A percentile compares a stretch with the other conserved stretches of the same genome.
These are phyloP conservation scores for Sebastes minor DNA, from an alignment of 2,797 vertebrate genomes.

Conservation along the genomic window DNA sequence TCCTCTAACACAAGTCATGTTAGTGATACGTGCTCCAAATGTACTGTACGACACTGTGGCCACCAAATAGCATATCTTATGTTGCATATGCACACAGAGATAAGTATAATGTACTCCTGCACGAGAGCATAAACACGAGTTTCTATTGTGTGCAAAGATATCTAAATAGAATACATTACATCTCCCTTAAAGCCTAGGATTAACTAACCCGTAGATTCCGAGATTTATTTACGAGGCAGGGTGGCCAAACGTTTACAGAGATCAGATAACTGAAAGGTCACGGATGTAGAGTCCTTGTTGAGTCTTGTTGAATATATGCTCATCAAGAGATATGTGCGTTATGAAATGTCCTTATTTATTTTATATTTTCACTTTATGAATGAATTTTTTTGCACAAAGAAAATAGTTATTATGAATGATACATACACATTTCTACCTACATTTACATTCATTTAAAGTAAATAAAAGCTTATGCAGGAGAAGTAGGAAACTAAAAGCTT, in stretches of 20 bases:
- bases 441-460: background rate
- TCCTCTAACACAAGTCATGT: background rate
- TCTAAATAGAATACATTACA: background rate
- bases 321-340: background rate
- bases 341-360: background rate
- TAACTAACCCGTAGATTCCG: background rate
- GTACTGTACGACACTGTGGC: background rate
- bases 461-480: background rate
- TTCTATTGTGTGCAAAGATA: background rate
- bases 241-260: background rate
- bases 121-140: background rate
- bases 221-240: slow-evolving; percentile 2
- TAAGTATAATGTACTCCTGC: background rate
- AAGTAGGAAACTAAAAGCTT: background rate
- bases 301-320: background rate
- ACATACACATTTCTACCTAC: background rate
- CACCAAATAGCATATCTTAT: background rate
- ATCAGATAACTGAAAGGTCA: slow-evolving; percentile 3
- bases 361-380: background rate
- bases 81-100: background rate
- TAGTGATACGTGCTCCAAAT: background rate
- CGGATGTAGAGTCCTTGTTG: background rate
- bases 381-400: background rate
- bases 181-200: background rate
- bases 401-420: background rate